Evolutionary conservation across 30 jellyfish, hydroid and myxozoan species (phyloP).

Genomic region (Aurelia aurita): DNA sequence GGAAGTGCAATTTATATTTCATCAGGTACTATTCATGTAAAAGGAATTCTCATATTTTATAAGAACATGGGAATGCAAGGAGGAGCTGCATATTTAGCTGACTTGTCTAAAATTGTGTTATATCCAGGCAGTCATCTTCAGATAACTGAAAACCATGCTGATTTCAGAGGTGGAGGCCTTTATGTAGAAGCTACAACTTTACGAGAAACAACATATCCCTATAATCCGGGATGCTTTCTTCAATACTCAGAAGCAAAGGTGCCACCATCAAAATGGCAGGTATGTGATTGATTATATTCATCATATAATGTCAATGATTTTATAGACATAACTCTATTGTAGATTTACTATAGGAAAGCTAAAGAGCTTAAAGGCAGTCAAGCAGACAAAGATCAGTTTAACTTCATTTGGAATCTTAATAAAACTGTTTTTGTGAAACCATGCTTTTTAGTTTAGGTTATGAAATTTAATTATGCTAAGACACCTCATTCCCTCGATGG

Average conservation of each 20-base stretch:
- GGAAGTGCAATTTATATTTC: conserved; percentile 79
- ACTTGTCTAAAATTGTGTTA: conserved; percentile 35
- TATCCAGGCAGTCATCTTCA: conserved; percentile 55
- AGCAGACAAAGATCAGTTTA: too few relatives aligned
- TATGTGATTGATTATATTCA: not conserved
- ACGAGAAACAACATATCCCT: conserved; percentile 66
- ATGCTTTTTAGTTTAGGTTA: too few relatives aligned
- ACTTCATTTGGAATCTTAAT: too few relatives aligned
- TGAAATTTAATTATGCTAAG: too few relatives aligned
- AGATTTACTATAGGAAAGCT: too few relatives aligned
- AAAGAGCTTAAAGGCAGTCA: too few relatives aligned
- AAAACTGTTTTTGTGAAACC: too few relatives aligned
- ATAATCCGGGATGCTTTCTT: conserved; percentile 74
- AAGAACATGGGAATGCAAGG: conserved; percentile 53
- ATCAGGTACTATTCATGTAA: conserved; percentile 44
- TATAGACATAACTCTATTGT: too few relatives aligned
- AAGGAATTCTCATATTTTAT: conserved; percentile 32
- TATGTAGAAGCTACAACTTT: conserved; percentile 64
- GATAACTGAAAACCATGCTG: conserved; percentile 53
- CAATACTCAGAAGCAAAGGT: conserved; percentile 64
- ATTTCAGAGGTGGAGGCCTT: conserved; percentile 71
- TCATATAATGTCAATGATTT: too few relatives aligned
- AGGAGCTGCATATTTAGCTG: conserved; percentile 71
- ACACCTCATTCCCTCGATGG: too few relatives aligned
- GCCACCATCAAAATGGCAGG: conserved; percentile 76